Percentiles rank a stretch among this genome's conserved stretches.
Conservation (phyloP, 2,888 invertebrate genomes). For the Agrochola litura region DNA sequence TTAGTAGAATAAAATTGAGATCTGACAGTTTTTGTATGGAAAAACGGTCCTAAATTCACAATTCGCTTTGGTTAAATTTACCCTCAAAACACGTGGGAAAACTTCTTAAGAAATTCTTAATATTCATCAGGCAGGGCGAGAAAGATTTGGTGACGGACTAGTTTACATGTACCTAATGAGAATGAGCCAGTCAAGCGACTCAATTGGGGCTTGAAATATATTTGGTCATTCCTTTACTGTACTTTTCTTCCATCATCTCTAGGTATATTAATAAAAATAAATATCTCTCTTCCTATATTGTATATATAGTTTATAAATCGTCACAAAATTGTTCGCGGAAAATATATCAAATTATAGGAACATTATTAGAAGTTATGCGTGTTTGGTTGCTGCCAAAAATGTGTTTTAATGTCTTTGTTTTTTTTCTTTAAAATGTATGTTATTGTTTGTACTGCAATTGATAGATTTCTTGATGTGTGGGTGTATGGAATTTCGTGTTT, state of each 20-base stretch:
- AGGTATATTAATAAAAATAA: neutral
- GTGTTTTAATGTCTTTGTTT: too few relatives aligned
- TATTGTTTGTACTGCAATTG: neutral
- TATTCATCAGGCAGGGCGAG: neutral
- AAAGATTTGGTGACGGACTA: neutral
- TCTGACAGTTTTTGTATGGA: neutral
- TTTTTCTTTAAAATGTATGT: neutral
- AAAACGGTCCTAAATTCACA: neutral
- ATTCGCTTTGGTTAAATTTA: neutral
- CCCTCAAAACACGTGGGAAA: neutral
- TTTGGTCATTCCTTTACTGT: neutral
- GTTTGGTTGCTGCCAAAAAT: neutral
- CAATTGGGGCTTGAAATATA: neutral
- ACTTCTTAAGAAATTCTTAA: neutral
- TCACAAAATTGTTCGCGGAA: neutral
- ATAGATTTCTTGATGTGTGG: neutral
- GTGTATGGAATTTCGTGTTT: too few relatives aligned
- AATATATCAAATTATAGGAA: neutral
- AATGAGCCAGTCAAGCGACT: neutral
- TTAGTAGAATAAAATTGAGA: neutral
- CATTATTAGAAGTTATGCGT: too few relatives aligned
- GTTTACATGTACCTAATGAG: neutral
- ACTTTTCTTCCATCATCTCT: neutral
- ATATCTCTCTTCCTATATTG: neutral
- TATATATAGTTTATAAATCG: neutral